Evolutionary conservation across 2,113 vertebrate species (phyloP).

Genomic region (Chlorodrepanis virens): DNA sequence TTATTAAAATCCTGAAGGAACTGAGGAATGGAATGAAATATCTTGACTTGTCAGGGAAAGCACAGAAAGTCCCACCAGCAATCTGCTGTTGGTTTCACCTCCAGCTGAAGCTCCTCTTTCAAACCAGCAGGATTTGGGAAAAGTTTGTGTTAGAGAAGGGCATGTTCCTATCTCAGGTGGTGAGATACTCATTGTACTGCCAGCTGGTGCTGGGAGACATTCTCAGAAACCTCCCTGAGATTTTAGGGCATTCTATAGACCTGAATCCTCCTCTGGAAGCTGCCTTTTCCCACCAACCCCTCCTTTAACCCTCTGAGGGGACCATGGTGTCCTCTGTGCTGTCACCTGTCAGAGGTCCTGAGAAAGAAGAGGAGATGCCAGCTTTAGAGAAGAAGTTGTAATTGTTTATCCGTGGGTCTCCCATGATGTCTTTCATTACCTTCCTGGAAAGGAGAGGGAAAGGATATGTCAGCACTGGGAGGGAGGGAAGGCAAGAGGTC

Average conservation of each 20-base stretch:
- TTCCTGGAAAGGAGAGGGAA: conserved; percentile 29
- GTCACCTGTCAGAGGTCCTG: conserved; percentile 66
- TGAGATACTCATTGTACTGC: not conserved
- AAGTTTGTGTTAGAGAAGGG: not conserved
- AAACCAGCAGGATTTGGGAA: not conserved
- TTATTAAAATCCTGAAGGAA: not conserved
- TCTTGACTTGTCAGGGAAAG: not conserved
- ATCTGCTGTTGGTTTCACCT: not conserved
- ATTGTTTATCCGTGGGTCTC: conserved; percentile 56
- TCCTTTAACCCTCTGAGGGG: not conserved
- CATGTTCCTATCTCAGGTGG: not conserved
- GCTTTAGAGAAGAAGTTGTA: conserved; percentile 41
- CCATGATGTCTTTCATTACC: conserved; percentile 35
- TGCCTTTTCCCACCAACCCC: not conserved
- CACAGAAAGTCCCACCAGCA: not conserved
- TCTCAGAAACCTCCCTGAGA: not conserved
- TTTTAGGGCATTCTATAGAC: not conserved
- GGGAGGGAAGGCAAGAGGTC: not conserved
- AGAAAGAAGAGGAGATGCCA: conserved; percentile 61
- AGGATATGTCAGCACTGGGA: not conserved
- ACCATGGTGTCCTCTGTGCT: not conserved
- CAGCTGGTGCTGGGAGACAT: not conserved
- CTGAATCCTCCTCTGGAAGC: not conserved
- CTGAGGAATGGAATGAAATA: not conserved
- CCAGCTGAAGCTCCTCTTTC: not conserved